These are phyloP conservation scores for Synchiropus splendidus DNA, from an alignment of 2,113 vertebrate genomes.

Conservation along the genomic window DNA sequence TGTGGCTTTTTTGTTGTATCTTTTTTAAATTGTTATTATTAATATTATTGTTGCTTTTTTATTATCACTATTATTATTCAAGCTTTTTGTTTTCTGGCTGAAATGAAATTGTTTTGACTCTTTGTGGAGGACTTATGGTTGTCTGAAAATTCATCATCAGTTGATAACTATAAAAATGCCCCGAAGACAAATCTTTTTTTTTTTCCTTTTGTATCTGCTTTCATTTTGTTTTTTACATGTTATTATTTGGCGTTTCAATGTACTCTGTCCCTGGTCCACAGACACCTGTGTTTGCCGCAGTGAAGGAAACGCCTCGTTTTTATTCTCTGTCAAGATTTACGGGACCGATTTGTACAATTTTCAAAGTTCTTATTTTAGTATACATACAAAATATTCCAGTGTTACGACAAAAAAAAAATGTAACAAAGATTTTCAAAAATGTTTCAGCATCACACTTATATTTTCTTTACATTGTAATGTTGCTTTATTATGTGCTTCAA, in stretches of 20 bases:
- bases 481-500: constrained; percentile 99
- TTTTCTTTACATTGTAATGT: constrained; percentile 99
- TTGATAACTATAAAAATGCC: too few species aligned
- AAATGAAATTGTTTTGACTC: constrained; percentile 27
- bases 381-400: constrained; percentile 96
- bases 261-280: constrained; percentile 79
- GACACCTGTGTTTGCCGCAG: constrained; percentile 83
- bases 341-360: constrained; percentile 99
- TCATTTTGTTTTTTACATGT: constrained; percentile 9
- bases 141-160: constrained; percentile 7
- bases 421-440: constrained; percentile 72
- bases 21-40: constrained; percentile 61
- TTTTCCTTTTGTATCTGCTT: constrained; percentile 20
- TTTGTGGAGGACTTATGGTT: constrained; percentile 8
- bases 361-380: constrained; percentile 99
- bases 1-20: constrained; percentile 82
- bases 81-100: constrained; percentile 35
- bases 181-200: not conserved
- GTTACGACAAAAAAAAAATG: constrained; percentile 84
- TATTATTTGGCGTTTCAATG: constrained; percentile 72
- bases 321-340: constrained; percentile 94
- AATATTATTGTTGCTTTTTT: constrained; percentile 59
- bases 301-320: constrained; percentile 86
- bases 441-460: constrained; percentile 99
- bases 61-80: constrained; percentile 49